Percentiles rank a stretch among this genome's conserved stretches.
Conservation (phyloP, 2,797 vertebrate species). For the Thunnus albacares region DNA sequence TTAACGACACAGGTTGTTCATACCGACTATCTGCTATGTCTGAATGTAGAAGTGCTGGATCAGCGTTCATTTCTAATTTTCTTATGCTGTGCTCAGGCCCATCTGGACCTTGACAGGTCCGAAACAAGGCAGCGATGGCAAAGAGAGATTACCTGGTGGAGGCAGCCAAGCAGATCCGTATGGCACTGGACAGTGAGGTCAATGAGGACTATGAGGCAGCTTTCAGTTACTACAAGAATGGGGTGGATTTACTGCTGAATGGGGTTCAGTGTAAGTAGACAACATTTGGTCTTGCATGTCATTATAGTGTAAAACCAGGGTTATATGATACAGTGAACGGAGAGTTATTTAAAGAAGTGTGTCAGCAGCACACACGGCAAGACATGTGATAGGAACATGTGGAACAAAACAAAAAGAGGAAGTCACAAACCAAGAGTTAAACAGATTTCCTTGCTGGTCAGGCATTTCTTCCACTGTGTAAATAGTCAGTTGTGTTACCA, state of each 20-base stretch:
- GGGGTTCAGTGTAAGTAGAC: slow-evolving; percentile 91
- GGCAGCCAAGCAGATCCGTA: slow-evolving; percentile 95
- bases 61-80: slow-evolving; percentile 38
- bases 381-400: slow-evolving; percentile 63
- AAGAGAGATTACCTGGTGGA: slow-evolving; percentile 96
- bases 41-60: not conserved
- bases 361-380: slow-evolving; percentile 16
- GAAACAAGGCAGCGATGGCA: slow-evolving; percentile 83
- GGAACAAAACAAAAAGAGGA: slow-evolving; percentile 72
- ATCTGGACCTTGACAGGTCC: slow-evolving; percentile 74
- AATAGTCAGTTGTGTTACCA: not conserved
- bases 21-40: not conserved
- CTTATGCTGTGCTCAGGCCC: slow-evolving; percentile 78
- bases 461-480: not conserved
- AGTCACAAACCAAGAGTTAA: slow-evolving; percentile 56
- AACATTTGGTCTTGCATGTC: not conserved
- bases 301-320: not conserved
- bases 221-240: slow-evolving; percentile 98
- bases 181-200: slow-evolving; percentile 96
- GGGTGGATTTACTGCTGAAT: slow-evolving; percentile 94
- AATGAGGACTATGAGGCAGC: slow-evolving; percentile 98
- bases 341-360: slow-evolving; percentile 14
- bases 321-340: not conserved
- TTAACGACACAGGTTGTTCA: not conserved
- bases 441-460: slow-evolving; percentile 24